Base-by-base conservation (phyloP, 2,888 invertebrate genomes). In the Eumerus sabulonum region DNA sequence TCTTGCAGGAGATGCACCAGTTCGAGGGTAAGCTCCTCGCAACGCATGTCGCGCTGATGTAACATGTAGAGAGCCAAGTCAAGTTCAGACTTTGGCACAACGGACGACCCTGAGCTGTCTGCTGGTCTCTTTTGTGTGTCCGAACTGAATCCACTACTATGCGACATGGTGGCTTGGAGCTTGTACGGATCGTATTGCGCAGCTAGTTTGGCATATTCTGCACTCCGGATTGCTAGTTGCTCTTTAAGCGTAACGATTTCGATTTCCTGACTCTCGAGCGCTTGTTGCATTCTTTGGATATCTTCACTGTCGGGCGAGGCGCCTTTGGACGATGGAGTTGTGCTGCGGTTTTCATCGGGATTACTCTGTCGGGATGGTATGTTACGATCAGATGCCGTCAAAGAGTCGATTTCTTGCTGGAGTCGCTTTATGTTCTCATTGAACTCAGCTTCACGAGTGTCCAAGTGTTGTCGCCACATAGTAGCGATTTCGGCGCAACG, bases 11-110 rank as follows among this genome's bases (percentile, higher is more conserved):
- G 89, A 87, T 93, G 94, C 82, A 94, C 94, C 59, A 97, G 89
- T 86, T 97, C 96, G 84, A 94, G 91, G 0, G 96, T 96, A 72
- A 97, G 90, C 87, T 96, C 96, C 85, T 96, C 96, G 86, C 95
- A 95, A 0, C 95, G 91, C 71, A 96, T 94, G 83, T 96, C 96
- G 82, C 96, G 91, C 85, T 96, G 95, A 86, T 97, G 96, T 59
- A 96, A 89, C 93, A 95, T 94, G 85, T 95, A 95, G 45, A 95
- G 87, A 0, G 96, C 95, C 59, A 95, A 90, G 85, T 96, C 95
- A 60, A 96, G 88, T 87, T 96, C 95, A 0, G 93, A 92, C 84
- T 92, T 90, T 0, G 86, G 84, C 1, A 88, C 85, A 50, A n/a
- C n/a, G n/a, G n/a, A n/a, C n/a, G 83, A 60, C 18, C 82, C 59